Evolutionary conservation across 2,888 invertebrate genomes (phyloP).

Genomic region (Latrodectus elegans): DNA sequence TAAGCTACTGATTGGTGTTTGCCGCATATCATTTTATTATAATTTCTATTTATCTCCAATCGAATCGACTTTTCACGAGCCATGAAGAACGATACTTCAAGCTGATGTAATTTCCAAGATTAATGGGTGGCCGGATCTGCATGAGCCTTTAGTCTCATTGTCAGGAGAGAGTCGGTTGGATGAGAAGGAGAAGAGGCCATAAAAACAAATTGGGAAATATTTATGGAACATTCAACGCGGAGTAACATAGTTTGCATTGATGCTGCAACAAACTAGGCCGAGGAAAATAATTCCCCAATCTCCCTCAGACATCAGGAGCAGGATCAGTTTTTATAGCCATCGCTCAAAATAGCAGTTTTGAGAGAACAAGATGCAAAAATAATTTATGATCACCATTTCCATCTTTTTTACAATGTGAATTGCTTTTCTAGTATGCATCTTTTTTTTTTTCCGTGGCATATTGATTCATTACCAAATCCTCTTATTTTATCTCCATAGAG

Average conservation of each 20-base stretch:
- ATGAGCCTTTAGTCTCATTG: background rate
- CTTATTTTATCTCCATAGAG: constrained; percentile 10
- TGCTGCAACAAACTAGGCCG: constrained; percentile 23
- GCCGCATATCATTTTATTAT: too few relatives aligned
- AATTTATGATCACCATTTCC: constrained; percentile 62
- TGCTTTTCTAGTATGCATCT: constrained; percentile 59
- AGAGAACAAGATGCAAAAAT: constrained; percentile 62
- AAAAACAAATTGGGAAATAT: constrained; percentile 60
- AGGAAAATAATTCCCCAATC: constrained; percentile 56
- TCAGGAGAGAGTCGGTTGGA: background rate
- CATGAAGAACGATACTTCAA: constrained; percentile 15
- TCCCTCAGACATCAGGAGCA: constrained; percentile 32
- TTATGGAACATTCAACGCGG: constrained; percentile 53
- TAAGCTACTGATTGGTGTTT: too few relatives aligned
- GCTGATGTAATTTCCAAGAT: constrained; percentile 30
- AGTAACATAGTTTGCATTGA: constrained; percentile 48
- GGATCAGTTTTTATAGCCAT: constrained; percentile 61
- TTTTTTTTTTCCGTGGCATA: constrained; percentile 46
- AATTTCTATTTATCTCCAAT: background rate
- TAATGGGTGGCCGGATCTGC: constrained; percentile 19
- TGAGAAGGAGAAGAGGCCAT: constrained; percentile 22
- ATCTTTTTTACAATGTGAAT: constrained; percentile 46
- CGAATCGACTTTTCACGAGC: background rate
- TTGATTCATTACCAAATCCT: constrained; percentile 63
- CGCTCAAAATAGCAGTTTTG: constrained; percentile 46